Evolutionary conservation across 2,113 vertebrate species (phyloP), one percentile per base, ranked within the genome.

Genomic region (Aegotheles bennettii): DNA sequence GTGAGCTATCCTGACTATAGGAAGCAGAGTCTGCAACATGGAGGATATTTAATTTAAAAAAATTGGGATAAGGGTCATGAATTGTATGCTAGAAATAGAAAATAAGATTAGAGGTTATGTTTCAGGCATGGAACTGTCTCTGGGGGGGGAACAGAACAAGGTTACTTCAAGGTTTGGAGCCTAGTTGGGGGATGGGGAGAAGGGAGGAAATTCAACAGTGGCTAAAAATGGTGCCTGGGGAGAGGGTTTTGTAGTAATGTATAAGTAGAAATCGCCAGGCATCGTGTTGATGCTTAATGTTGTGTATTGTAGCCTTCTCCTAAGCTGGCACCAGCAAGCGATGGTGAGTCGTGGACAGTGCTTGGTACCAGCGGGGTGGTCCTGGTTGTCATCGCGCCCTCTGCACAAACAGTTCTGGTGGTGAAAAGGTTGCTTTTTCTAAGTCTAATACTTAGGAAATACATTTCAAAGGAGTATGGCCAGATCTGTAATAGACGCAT

Each of bases 31-130:
- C 61, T 68, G 59, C 70, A 59, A 53, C 12, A 42, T 40, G 23
- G 63, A 84, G 67, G 88, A 94, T 94, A 91, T 96, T 96, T 96
- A 89, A 92, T 95, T 94, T 59, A 67, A 92, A 97, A n/a, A 97
- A 96, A 96, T 74, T 95, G 92, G 92, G 89, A 83, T 96, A 96
- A 95, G 96, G 96, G 96, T 96, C 63, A 35, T 89, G 96, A 97
- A 97, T 96, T 95, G 95, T 93, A 61, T 17, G 94, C 94, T 94
- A 92, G 91, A 96, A 97, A 97, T 96, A 97, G 96, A 94, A 97
- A 96, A 95, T 96, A 96, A 96, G 96, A 95, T 96, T 97, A 97
- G 95, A 95, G 96, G 94, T 96, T 96, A 92, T 95, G 94, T 97
- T 96, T 97, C 95, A 96, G 94, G 80, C 93, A 86, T 84, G 93